Evolutionary conservation across 2,113 vertebrate species (phyloP), one percentile per base, ranked within the genome.

Genomic region (Tylochromis polylepis): DNA sequence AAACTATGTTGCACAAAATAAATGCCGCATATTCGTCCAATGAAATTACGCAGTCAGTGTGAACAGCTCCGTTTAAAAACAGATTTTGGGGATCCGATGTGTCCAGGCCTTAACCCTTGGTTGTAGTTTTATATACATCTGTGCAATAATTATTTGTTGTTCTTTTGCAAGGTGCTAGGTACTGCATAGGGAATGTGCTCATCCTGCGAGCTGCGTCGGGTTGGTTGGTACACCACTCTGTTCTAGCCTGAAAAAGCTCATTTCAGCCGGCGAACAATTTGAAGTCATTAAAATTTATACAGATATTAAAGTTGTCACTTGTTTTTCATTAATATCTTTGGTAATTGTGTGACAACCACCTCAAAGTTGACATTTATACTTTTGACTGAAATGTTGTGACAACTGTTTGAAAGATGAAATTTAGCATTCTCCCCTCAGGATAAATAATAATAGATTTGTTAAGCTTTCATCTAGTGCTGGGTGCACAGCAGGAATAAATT

Each of bases 301-400:
- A 34, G 72, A 77, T 53, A 53, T 77, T 77, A 77, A 77, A 77
- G 72, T 34, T 53, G 72, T 77, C 72, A 77, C 43, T 53, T 77
- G 72, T 77, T 77, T 53, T 77, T 77, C 27, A 34, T 51, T 53
- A 77, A 77, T 53, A 46, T 51, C 72, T 77, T 4, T 53, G 6
- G 72, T 77, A 77, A 77, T 77, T 77, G 72, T 77, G 46, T 53
- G 46, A 77, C 27, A 53, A 77, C 18, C 72, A 77, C 72, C 72
- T 77, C 46, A 77, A 77, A 46, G 72, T 77, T 77, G 27, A 77
- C 18, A n/a, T 77, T 77, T 53, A 53, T 77, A 51, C 53, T 77
- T 77, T 53, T 77, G 27, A 77, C 46, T 53, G 72, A 77, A 77
- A 77, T 53, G 46, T 77, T 77, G 29, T 77, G 72, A 77, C 72